These are phyloP conservation scores for Oreochromis tanganicae DNA, from an alignment of 2,113 vertebrate species.

Conservation along the genomic window DNA sequence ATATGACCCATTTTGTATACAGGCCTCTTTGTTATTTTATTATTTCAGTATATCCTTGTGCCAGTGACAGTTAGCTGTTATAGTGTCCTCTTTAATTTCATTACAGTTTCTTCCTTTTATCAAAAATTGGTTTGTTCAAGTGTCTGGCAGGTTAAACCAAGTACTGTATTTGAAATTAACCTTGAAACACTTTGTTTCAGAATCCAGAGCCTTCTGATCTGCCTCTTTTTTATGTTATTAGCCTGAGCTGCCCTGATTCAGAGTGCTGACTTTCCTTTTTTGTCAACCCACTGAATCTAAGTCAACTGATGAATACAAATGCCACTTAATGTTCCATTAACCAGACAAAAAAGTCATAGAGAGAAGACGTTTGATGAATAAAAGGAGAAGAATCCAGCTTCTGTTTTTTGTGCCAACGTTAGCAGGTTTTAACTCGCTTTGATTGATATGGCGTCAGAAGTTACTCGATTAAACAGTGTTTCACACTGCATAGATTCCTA, in stretches of 20 bases:
- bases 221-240: conserved; percentile 2
- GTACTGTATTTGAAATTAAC: background rate
- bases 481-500: conserved; percentile 85
- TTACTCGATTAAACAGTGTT: conserved; percentile 85
- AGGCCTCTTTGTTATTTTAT: conserved; percentile 13
- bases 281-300: conserved; percentile 17
- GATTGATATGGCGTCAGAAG: conserved; percentile 75
- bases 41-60: background rate
- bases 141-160: conserved; percentile 26
- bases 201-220: conserved; percentile 12
- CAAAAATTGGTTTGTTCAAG: conserved; percentile 3
- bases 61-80: conserved; percentile 27
- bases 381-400: conserved; percentile 3
- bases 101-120: conserved; percentile 20
- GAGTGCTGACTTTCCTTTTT: background rate
- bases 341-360: conserved; percentile 23
- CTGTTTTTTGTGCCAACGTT: conserved; percentile 64
- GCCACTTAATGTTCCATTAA: conserved; percentile 51
- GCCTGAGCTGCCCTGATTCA: conserved; percentile 34
- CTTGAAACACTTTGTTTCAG: background rate
- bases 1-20: conserved; percentile 22
- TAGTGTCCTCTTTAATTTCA: conserved; percentile 38
- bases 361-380: background rate
- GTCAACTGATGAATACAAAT: conserved; percentile 69
- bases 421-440: conserved; percentile 66